Evolutionary conservation across 2,888 invertebrate genomes (phyloP).

Genomic region (Thymelicus sylvestris): DNA sequence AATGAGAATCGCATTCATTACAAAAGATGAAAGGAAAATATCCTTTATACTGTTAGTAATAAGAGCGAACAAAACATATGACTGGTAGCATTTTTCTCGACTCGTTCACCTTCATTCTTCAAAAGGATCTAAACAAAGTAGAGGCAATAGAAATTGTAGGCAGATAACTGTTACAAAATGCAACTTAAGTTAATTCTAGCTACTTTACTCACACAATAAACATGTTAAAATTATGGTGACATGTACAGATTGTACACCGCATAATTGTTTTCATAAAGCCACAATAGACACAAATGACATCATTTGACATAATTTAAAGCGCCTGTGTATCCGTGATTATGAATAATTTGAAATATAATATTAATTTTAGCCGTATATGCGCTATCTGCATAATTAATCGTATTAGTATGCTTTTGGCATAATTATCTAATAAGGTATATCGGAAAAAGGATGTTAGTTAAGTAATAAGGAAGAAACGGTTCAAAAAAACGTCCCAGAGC

Average conservation of each 20-base stretch:
- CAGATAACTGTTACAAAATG: neutral
- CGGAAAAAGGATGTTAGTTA: no score
- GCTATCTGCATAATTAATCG: neutral
- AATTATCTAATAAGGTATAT: no score
- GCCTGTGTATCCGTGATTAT: conserved; percentile 28
- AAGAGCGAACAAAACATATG: conserved; percentile 38
- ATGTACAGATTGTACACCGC: neutral
- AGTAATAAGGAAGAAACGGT: no score
- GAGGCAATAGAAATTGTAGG: conserved; percentile 43
- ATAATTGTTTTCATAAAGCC: conserved; percentile 6
- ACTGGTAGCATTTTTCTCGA: conserved; percentile 49
- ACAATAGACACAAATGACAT: conserved; percentile 14
- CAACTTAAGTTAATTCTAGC: neutral
- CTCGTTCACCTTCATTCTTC: conserved; percentile 53
- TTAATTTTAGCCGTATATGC: conserved; percentile 16
- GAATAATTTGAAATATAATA: conserved; percentile 17
- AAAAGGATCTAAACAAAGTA: conserved; percentile 36
- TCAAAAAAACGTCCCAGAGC: no score
- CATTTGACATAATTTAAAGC: conserved; percentile 20
- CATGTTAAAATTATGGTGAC: conserved; percentile 2
- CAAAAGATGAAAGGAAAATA: conserved; percentile 16
- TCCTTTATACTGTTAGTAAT: conserved; percentile 31
- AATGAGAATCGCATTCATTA: conserved; percentile 41
- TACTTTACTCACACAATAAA: conserved; percentile 3
- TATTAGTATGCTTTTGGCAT: no score